Evolutionary conservation across 2,797 vertebrate genomes (phyloP).

Genomic region (Anas georgica): DNA sequence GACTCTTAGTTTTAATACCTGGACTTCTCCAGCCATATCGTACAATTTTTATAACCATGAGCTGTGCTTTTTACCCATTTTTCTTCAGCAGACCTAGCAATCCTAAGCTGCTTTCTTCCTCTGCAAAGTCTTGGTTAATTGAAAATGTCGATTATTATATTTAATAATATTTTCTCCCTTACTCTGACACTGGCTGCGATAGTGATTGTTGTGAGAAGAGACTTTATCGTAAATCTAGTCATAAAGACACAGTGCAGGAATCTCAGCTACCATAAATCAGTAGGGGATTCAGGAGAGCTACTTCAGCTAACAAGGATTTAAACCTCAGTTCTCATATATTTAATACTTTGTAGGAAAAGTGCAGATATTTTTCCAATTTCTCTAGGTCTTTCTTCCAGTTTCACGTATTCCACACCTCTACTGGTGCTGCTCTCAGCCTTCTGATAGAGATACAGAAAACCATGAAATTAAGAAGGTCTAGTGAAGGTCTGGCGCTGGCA

Average conservation of each 20-base stretch:
- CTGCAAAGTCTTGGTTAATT: constrained; percentile 4
- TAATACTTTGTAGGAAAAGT: not conserved
- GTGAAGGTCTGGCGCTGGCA: not conserved
- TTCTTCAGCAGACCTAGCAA: constrained; percentile 10
- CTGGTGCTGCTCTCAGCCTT: not conserved
- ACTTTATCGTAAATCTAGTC: not conserved
- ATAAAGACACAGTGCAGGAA: not conserved
- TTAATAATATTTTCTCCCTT: not conserved
- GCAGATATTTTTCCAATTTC: not conserved
- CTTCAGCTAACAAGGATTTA: not conserved
- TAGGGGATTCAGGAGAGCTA: not conserved
- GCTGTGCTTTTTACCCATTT: not conserved
- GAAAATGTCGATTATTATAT: constrained; percentile 4
- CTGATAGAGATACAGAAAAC: accelerated
- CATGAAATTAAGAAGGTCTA: not conserved
- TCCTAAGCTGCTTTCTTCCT: not conserved
- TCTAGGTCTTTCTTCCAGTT: not conserved
- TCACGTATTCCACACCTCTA: not conserved
- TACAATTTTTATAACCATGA: not conserved
- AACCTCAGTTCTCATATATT: not conserved
- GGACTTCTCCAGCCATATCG: not conserved
- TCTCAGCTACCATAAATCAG: not conserved
- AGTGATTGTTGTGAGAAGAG: not conserved
- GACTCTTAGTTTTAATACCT: not conserved
- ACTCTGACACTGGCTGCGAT: not conserved